Base-by-base conservation (phyloP, 2,888 invertebrate genomes). In the Nebria brevicollis region DNA sequence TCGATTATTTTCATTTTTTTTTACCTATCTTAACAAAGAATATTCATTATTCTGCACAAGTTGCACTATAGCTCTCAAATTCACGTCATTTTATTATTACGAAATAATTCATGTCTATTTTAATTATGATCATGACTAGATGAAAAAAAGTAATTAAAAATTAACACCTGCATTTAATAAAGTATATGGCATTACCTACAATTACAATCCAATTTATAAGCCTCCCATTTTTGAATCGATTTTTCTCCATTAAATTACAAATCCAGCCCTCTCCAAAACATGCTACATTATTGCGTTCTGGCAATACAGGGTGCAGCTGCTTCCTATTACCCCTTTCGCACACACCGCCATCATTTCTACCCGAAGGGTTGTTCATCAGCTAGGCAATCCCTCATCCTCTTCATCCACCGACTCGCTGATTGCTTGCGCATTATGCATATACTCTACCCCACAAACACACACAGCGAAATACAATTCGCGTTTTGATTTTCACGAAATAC, bases 401-500 rank as follows among this genome's bases (percentile, higher is more conserved):
- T 11, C 20, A 20, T 84, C 85, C 84, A 54, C 11, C 54, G 54
- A 54, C 7, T 54, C 54, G 54, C 66, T 87, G 87, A 88, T 88
- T 88, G 88, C 89, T 89, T 88, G 89, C 88, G 87, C 88, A 89
- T 89, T 89, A 89, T 89, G 89, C 88, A 89, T 89, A 25, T 15
- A 20, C 68, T 25, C 26, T 54, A 54, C 54, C 54, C 54, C 54
- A 54, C 54, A 54, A 34, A 34, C 34, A 34, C 34, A 34, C 34
- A 34, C 34, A 34, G 4, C 0, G 5, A 20, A 54, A 54, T 26
- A 26, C 68, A 20, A 68, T 68, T 68, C 26, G 68, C 26, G 68
- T 68, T 25, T 26, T 20, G 68, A 68, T 68, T 68, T 68, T 68
- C 20, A 26, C 68, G 20, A 68, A 68, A 68, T 68, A 13, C 68